Evolutionary conservation across 2,888 invertebrate genomes (phyloP), one percentile per base, ranked within the genome.

Genomic region (Tetanocera ferruginea): DNA sequence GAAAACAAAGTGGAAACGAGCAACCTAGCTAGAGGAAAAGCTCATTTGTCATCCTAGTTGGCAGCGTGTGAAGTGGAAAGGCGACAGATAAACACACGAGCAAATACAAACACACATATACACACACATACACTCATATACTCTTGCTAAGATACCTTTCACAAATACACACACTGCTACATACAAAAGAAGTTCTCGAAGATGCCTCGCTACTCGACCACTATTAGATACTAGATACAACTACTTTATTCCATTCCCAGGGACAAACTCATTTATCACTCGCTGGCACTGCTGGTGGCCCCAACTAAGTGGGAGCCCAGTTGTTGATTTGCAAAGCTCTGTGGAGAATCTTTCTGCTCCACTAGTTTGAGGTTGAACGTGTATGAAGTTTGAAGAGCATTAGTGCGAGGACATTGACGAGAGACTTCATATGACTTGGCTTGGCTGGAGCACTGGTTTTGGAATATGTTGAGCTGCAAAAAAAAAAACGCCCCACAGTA

Each of bases 191-290:
- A 28, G 64, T 64, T 23, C 31, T 43, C 43, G 14, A 43, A 11
- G 43, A 43, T 43, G 43, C 43, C 11, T 43, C 14, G 6, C 43
- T 11, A 11, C 43, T 43, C 43, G 43, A 14, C 28, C 64, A 64
- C 64, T 64, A 64, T 31, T 64, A 64, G 64, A 64, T 28, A 25
- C 55, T 23, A 55, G 23, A 55, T 19, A 55, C 64, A 64, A 64
- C 64, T 64, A 64, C 64, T 64, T 64, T 31, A 51, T 70, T 51
- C 43, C 49, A 25, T 49, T 19, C 60, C 14, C 60, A 73, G 62
- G 37, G 62, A 73, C 62, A 62, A 62, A 73, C 37, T 73, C 73
- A 73, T 73, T 73, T 73, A 73, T 73, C 73, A 73, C 60, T 25
- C 37, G 28, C 31, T 71, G 71, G 71, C 57, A 71, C 34, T 37